Conservation (phyloP, 2,113 vertebrate species). For the Grantiella picta region DNA sequence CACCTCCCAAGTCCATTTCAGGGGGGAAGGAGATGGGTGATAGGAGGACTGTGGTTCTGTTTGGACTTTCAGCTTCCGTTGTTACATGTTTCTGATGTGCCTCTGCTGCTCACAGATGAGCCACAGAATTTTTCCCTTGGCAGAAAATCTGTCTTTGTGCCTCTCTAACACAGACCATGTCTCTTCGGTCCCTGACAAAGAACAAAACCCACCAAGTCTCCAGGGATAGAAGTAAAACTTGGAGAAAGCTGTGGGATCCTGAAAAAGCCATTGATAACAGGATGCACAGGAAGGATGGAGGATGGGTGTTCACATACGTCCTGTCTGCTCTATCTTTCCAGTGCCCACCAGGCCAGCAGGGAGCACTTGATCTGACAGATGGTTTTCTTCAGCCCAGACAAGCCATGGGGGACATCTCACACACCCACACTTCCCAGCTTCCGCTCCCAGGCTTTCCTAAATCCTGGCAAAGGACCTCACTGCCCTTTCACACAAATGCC, state of each 20-base stretch:
- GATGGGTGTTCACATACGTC: neutral
- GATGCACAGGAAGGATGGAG: constrained; percentile 22
- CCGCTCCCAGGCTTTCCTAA: constrained; percentile 21
- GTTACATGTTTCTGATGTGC: neutral
- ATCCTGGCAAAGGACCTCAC: neutral
- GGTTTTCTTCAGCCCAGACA: neutral
- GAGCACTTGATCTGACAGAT: constrained; percentile 41
- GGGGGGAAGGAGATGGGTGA: neutral
- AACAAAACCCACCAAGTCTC: neutral
- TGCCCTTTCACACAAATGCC: constrained; percentile 42
- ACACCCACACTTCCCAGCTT: constrained; percentile 21
- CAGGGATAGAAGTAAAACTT: neutral
- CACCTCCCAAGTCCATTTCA: neutral
- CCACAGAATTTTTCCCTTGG: neutral
- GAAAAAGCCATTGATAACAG: neutral
- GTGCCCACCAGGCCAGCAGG: neutral
- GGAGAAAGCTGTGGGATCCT: neutral
- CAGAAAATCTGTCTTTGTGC: neutral
- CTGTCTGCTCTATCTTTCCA: neutral
- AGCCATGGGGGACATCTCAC: neutral
- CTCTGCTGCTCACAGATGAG: neutral
- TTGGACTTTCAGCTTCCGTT: neutral
- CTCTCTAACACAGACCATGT: neutral
- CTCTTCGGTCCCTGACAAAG: neutral
- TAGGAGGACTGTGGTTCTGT: neutral